phyloP scores from a whole-genome alignment of 1,140 invertebrate species.

The Sitobion miscanthi region DNA sequence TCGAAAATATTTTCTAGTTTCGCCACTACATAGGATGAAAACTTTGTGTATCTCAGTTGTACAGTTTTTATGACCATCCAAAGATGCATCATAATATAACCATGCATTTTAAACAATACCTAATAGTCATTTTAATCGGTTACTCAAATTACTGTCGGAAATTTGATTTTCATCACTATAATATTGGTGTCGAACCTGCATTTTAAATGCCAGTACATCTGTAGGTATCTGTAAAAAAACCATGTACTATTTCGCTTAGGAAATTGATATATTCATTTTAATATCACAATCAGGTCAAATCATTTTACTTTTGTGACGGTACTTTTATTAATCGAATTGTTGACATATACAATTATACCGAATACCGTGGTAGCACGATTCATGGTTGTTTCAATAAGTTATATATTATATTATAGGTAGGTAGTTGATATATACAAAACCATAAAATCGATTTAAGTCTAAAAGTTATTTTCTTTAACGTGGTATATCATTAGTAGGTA shows the following conservation, averaged over 20 bases:
- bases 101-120: not conserved
- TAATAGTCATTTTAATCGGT: not conserved
- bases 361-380: no score
- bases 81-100: not conserved
- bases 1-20: not conserved
- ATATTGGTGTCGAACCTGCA: not conserved
- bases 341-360: not conserved
- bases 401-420: not conserved
- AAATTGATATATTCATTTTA: not conserved
- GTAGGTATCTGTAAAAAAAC: not conserved
- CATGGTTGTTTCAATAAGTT: not conserved
- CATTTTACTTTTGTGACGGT: not conserved
- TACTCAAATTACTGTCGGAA: not conserved
- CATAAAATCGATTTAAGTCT: not conserved
- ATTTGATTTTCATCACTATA: not conserved
- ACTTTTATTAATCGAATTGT: not conserved
- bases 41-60: not conserved
- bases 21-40: not conserved
- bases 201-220: not conserved
- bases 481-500: not conserved
- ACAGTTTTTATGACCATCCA: not conserved
- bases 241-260: not conserved
- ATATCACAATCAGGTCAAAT: not conserved
- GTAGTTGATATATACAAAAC: not conserved
- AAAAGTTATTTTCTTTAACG: no score